Conservation (phyloP, 1,140 invertebrate genomes). For the Drosophila guanche region DNA sequence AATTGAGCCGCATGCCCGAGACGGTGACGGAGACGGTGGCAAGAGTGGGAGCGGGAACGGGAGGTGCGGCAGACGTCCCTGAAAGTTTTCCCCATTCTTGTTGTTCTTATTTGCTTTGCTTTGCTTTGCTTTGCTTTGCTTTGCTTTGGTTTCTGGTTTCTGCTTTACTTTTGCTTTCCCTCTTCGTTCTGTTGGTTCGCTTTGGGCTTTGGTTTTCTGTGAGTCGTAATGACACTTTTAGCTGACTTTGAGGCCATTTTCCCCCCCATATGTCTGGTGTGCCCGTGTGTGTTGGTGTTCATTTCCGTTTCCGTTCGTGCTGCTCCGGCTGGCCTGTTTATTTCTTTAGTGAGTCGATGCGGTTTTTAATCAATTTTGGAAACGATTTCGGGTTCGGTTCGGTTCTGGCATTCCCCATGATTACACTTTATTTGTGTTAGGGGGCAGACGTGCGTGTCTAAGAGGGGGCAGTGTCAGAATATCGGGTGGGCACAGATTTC, state of each 20-base stretch:
- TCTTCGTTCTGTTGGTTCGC: conserved; percentile 42
- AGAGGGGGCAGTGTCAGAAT: not conserved
- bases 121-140: conserved; percentile 13
- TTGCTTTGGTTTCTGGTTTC: conserved; percentile 1
- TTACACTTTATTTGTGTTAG: conserved; percentile 24
- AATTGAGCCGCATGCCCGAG: conserved; percentile 75
- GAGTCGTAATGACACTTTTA: conserved; percentile 80
- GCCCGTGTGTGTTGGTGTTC: conserved; percentile 19
- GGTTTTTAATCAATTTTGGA: conserved; percentile 75
- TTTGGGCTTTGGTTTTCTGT: conserved; percentile 54
- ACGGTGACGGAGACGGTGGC: conserved; percentile 8
- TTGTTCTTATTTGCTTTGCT: conserved; percentile 14
- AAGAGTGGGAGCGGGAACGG: not conserved
- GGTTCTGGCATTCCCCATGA: conserved; percentile 3
- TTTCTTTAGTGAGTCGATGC: conserved; percentile 37
- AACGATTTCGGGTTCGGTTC: conserved; percentile 29
- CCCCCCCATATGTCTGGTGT: conserved; percentile 4
- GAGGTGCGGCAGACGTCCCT: conserved; percentile 57
- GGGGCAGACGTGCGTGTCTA: conserved; percentile 35
- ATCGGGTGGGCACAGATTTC: no score
- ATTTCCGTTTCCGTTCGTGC: conserved; percentile 68
- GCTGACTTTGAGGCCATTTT: conserved; percentile 79
- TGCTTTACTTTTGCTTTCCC: conserved; percentile 30
- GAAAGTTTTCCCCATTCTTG: conserved; percentile 55
- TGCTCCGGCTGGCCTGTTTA: conserved; percentile 19